Evolutionary conservation across 2,888 invertebrate species (phyloP).

Genomic region (Agonopterix subpropinquella): DNA sequence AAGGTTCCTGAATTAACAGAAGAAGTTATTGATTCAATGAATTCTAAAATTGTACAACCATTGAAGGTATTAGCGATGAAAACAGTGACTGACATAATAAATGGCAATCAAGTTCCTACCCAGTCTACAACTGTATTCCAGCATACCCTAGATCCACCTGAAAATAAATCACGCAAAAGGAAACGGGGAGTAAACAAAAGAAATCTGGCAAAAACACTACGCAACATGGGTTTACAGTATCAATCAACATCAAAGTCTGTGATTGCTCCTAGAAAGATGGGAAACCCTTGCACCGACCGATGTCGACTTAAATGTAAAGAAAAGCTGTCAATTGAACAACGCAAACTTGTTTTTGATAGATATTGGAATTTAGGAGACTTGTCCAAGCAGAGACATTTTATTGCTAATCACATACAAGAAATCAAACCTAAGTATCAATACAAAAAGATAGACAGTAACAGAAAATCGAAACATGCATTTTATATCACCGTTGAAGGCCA

Average conservation of each 20-base stretch:
- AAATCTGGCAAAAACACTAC: too few relatives aligned
- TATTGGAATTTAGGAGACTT: background rate
- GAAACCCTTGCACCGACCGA: background rate
- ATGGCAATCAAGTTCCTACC: too few relatives aligned
- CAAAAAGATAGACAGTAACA: constrained; percentile 1
- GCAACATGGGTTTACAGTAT: too few relatives aligned
- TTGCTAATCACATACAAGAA: background rate
- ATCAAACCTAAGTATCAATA: constrained; percentile 6
- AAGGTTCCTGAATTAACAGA: too few relatives aligned
- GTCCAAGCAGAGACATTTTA: background rate
- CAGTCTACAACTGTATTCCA: too few relatives aligned
- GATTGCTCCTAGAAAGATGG: background rate
- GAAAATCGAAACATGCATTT: constrained; percentile 6
- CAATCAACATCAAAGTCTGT: background rate
- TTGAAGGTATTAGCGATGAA: too few relatives aligned
- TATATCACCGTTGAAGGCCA: constrained; percentile 2
- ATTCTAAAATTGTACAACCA: too few relatives aligned
- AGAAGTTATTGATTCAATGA: too few relatives aligned
- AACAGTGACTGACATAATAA: too few relatives aligned
- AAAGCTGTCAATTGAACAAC: background rate
- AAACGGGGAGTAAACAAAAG: too few relatives aligned
- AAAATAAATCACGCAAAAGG: too few relatives aligned
- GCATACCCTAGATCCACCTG: too few relatives aligned
- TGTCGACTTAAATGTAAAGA: background rate
- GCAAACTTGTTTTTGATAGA: background rate